Base-by-base conservation (phyloP, 1,140 invertebrate genomes). In the Atta colombica region DNA sequence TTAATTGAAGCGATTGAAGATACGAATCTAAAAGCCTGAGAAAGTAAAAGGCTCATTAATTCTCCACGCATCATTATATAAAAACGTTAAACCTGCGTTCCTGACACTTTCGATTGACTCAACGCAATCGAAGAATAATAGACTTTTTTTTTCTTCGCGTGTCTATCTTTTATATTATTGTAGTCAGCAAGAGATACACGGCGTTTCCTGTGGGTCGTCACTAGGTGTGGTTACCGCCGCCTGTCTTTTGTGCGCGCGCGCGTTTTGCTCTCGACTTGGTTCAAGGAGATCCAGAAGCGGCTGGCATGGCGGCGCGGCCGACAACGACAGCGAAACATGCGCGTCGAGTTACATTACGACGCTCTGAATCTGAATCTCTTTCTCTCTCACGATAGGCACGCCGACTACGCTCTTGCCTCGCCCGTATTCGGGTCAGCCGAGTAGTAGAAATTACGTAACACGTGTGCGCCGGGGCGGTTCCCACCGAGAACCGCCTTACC, bases 291-390 rank as follows among this genome's bases (percentile, higher is more conserved):
- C 92, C 85, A 88, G 88, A 87, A 88, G 88, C 90, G 87, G 71
- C 66, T 60, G 18, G 55, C 55, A n/a, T 60, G 18, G 55, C 55
- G 55, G 55, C 55, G 49, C 49, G 49, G 49, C 55, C 77, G 51
- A 25, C 78, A 45, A 71, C 66, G 65, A 60, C 66, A 68, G 80
- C 81, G 85, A 92, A 86, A 88, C 71, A 78, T 72, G 78, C 84
- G 78, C 84, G 91, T 87, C 91, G 92, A 94, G 92, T 92, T 94
- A 94, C 94, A 92, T 92, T 94, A 94, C 94, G 92, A 93, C 93
- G 92, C 88, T 94, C 93, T 94, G 93, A 92, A 94, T 94, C 93
- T 92, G 88, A 94, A 95, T 95, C 94, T 90, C 89, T 94, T 94
- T 95, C 95, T 95, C 94, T 90, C 89, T 95, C 95, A 95, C 95